phyloP scores from a whole-genome alignment of 1,140 invertebrate genomes.

The Brachionus calyciflorus region DNA sequence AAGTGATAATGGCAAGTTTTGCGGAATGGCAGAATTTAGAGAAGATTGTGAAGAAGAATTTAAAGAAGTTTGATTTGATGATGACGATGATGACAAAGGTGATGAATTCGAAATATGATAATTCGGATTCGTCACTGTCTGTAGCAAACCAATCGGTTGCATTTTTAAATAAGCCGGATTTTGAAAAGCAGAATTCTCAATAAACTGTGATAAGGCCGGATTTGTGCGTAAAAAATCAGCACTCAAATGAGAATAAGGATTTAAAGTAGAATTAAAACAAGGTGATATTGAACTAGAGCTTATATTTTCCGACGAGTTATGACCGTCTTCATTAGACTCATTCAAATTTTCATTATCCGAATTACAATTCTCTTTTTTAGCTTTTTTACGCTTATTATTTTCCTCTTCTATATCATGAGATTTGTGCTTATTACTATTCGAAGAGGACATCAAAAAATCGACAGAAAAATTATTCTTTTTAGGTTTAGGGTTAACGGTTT shows the following conservation, averaged over 20 bases:
- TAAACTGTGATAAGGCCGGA: neutral
- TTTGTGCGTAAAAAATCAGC: neutral
- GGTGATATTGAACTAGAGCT: neutral
- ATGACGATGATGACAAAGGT: neutral
- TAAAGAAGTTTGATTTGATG: neutral
- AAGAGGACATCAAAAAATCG: conserved; percentile 25
- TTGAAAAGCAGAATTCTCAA: neutral
- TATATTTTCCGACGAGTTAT: neutral
- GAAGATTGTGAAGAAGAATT: neutral
- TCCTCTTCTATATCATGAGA: neutral
- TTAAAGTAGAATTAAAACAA: neutral
- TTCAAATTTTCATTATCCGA: neutral
- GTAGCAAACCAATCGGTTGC: neutral
- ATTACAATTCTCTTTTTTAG: neutral
- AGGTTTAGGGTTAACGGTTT: neutral
- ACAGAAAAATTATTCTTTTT: conserved; percentile 19
- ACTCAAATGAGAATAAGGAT: neutral
- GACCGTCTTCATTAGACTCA: neutral
- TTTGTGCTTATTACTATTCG: neutral
- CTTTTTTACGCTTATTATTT: neutral
- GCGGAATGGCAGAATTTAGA: neutral
- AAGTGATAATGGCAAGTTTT: neutral
- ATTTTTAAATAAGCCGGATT: neutral
- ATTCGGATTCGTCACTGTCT: neutral
- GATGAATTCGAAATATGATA: neutral